These are phyloP conservation scores for Melipona bicolor DNA, from an alignment of 2,888 invertebrate species.

Conservation along the genomic window DNA sequence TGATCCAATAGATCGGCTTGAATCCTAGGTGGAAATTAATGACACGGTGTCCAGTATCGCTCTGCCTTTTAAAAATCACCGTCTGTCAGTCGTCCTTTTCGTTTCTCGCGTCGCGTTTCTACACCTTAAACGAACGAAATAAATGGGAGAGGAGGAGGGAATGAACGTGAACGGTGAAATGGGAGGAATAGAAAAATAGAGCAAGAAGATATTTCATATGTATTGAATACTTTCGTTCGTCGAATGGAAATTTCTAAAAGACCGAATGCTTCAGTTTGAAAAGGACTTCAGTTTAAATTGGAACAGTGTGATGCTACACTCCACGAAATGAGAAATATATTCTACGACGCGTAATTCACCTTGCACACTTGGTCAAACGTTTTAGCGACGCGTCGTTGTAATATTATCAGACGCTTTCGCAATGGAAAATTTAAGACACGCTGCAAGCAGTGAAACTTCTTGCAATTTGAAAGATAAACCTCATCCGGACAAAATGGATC, in stretches of 20 bases:
- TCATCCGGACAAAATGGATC: neutral
- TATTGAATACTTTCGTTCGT: neutral
- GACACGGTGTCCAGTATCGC: constrained; percentile 33
- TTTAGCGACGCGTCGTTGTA: too few species aligned
- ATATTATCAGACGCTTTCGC: neutral
- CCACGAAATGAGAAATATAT: too few species aligned
- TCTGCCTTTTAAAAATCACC: constrained; percentile 11
- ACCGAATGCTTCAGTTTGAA: too few species aligned
- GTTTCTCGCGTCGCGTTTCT: neutral
- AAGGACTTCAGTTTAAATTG: too few species aligned
- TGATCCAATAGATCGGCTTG: constrained; percentile 61
- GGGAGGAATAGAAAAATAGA: neutral
- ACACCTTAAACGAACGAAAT: neutral
- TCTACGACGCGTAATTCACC: too few species aligned
- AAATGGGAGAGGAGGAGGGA: too few species aligned
- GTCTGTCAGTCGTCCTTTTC: neutral
- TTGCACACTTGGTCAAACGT: neutral
- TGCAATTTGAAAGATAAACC: neutral
- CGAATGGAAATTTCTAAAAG: too few species aligned
- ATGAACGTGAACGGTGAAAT: neutral
- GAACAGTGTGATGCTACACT: too few species aligned
- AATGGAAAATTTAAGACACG: neutral
- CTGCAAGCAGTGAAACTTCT: neutral
- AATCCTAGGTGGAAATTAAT: constrained; percentile 63
- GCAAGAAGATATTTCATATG: neutral